phyloP scores from a whole-genome alignment of 1,140 invertebrate species.

The Eupristina koningsbergeri region DNA sequence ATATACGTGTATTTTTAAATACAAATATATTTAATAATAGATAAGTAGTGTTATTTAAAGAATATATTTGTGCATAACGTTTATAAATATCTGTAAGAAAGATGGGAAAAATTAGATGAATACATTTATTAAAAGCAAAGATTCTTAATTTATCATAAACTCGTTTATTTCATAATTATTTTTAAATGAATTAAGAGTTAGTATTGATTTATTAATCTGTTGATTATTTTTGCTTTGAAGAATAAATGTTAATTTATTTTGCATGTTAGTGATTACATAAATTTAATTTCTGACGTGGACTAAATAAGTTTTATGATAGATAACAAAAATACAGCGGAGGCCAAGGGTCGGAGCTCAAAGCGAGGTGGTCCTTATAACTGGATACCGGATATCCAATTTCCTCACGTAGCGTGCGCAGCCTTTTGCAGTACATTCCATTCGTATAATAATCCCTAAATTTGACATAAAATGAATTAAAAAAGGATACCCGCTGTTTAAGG shows the following conservation, averaged over 20 bases:
- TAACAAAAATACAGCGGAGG: neutral
- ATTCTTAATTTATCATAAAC: no score
- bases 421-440: neutral
- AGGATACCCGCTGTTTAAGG: neutral
- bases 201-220: neutral
- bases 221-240: neutral
- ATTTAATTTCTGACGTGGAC: neutral
- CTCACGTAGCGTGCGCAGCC: neutral
- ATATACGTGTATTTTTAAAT: no score
- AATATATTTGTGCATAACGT: no score
- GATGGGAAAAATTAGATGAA: no score
- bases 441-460: neutral
- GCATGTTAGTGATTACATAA: neutral
- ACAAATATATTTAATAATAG: no score
- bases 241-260: neutral
- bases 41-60: no score
- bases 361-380: neutral
- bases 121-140: no score
- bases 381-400: slow-evolving; percentile 12
- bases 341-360: neutral
- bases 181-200: neutral
- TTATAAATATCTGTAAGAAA: no score
- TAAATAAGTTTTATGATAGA: neutral
- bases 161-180: no score
- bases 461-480: neutral